These are phyloP conservation scores for Papilio polytes DNA, from an alignment of 1,140 invertebrate genomes.

Conservation along the genomic window DNA sequence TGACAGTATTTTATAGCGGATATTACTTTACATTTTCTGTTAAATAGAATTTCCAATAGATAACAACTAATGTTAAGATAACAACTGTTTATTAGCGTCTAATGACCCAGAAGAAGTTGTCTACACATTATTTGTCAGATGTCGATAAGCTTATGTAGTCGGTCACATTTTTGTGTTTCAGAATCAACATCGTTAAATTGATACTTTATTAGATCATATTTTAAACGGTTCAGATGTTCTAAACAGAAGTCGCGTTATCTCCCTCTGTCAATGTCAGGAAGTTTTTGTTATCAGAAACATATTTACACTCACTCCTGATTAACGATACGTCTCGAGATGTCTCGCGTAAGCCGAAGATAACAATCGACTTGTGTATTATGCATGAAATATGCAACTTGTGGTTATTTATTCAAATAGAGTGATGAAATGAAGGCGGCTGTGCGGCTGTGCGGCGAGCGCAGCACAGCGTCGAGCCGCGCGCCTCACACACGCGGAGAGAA, in stretches of 20 bases:
- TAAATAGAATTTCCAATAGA: background rate
- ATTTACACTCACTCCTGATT: background rate
- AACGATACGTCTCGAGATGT: constrained; percentile 15
- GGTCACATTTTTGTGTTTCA: background rate
- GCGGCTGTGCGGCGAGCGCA: background rate
- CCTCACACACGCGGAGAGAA: constrained; percentile 73
- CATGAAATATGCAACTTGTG: constrained; percentile 66
- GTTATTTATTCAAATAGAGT: constrained; percentile 77
- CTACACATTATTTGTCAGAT: background rate
- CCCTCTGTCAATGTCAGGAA: constrained; percentile 3
- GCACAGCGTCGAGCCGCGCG: constrained; percentile 6
- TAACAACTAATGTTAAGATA: constrained; percentile 1
- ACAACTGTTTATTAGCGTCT: background rate
- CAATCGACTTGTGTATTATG: constrained; percentile 47
- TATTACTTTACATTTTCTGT: constrained; percentile 11
- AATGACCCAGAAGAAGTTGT: background rate
- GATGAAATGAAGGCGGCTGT: constrained; percentile 65
- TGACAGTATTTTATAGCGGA: background rate
- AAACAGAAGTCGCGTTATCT: background rate
- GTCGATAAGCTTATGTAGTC: background rate
- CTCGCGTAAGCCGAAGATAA: constrained; percentile 14
- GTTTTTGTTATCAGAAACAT: background rate
- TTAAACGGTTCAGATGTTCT: background rate
- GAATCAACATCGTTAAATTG: background rate
- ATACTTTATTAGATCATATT: background rate